These are phyloP conservation scores for Sebastolobus altivelis DNA, from an alignment of 2,797 vertebrate genomes.

Conservation along the genomic window DNA sequence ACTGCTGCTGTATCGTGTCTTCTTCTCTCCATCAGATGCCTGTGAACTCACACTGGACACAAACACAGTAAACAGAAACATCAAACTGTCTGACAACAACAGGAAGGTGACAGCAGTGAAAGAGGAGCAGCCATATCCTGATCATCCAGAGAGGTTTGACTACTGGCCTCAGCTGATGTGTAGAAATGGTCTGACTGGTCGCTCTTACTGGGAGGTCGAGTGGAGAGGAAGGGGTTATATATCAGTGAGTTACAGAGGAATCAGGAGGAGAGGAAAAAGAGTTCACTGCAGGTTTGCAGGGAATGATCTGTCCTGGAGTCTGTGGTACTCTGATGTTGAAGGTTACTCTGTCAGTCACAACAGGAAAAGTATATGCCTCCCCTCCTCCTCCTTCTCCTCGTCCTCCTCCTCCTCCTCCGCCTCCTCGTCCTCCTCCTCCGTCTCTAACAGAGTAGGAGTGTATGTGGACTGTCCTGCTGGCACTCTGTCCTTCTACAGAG, in stretches of 20 bases:
- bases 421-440: background rate
- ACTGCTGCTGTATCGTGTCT: background rate
- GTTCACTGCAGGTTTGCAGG: background rate
- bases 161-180: constrained; percentile 20
- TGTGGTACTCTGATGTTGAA: background rate
- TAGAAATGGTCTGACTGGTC: background rate
- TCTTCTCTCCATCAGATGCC: background rate
- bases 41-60: background rate
- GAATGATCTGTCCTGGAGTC: background rate
- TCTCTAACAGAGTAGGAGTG: constrained; percentile 17
- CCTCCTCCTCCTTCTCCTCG: background rate
- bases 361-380: background rate
- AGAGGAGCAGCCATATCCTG: background rate
- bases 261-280: background rate
- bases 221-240: background rate
- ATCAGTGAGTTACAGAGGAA: constrained; percentile 3
- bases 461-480: constrained; percentile 41
- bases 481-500: constrained; percentile 45
- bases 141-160: constrained; percentile 20
- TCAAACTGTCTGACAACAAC: background rate
- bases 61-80: background rate
- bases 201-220: constrained; percentile 43
- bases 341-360: constrained; percentile 15
- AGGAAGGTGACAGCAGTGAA: background rate
- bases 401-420: background rate